Conservation (phyloP, 2,888 invertebrate species). For the Coenonympha glycerion region DNA sequence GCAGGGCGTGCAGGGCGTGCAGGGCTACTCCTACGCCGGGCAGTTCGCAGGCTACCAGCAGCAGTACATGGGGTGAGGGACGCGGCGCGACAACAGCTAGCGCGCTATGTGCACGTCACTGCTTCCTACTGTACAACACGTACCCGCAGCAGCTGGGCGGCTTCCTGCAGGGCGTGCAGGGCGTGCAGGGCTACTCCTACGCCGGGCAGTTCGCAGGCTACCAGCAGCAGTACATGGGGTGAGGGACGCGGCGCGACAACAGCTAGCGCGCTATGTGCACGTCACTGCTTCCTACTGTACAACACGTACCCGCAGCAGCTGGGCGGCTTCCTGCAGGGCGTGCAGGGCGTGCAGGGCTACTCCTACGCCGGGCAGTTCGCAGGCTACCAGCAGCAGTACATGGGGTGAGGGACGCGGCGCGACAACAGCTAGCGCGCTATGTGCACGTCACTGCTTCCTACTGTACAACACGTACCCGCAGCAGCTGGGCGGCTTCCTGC, state of each 20-base stretch:
- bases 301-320: too few species aligned
- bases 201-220: constrained; percentile 90
- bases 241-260: too few species aligned
- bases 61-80: too few species aligned
- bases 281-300: too few species aligned
- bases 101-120: too few species aligned
- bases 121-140: constrained; percentile 93
- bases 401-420: constrained; percentile 91
- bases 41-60: too few species aligned
- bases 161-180: constrained; percentile 81
- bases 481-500: constrained; percentile 87
- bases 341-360: constrained; percentile 80
- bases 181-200: constrained; percentile 88
- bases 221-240: constrained; percentile 95
- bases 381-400: constrained; percentile 93
- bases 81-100: too few species aligned
- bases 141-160: constrained; percentile 84
- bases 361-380: constrained; percentile 86
- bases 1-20: not conserved
- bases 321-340: too few species aligned
- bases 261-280: too few species aligned
- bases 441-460: too few species aligned
- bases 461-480: constrained; percentile 89
- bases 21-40: too few species aligned
- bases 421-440: too few species aligned